These are phyloP conservation scores for Tinea semifulvella DNA, from an alignment of 2,888 invertebrate genomes.

Conservation along the genomic window DNA sequence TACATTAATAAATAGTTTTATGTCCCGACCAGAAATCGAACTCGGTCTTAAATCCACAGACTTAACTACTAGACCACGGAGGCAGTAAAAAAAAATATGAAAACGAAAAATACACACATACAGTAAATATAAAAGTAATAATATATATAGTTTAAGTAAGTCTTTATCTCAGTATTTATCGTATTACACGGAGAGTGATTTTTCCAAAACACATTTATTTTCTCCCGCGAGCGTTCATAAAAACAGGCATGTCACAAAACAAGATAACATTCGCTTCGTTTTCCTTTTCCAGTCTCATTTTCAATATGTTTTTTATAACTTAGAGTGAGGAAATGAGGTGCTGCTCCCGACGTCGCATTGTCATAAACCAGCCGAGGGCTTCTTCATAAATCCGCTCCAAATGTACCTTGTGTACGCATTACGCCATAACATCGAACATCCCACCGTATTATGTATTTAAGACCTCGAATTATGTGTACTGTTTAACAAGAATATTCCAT, in stretches of 20 bases:
- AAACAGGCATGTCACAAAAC: conserved; percentile 62
- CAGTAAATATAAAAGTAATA: no score
- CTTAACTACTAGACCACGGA: no score
- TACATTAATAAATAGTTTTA: no score
- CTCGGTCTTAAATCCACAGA: no score
- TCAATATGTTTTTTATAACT: conserved; percentile 69
- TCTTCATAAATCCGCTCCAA: conserved; percentile 60
- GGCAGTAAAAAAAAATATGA: no score
- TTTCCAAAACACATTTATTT: conserved; percentile 49
- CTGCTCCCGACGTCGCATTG: conserved; percentile 54
- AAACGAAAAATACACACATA: no score
- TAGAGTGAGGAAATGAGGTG: conserved; percentile 65
- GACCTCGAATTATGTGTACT: conserved; percentile 38
- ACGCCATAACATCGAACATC: conserved; percentile 48
- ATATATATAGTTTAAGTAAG: no score
- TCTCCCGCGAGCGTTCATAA: conserved; percentile 42
- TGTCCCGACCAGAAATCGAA: no score
- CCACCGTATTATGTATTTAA: conserved; percentile 43
- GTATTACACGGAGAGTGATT: conserved; percentile 15
- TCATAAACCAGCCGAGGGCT: conserved; percentile 61
- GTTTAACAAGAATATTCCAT: conserved; percentile 25
- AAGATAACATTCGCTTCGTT: conserved; percentile 61
- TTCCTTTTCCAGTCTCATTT: conserved; percentile 60
- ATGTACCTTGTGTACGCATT: conserved; percentile 64
- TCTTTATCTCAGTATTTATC: neutral